Conservation (phyloP, 2,888 invertebrate genomes). For the Nycteola revayana region DNA sequence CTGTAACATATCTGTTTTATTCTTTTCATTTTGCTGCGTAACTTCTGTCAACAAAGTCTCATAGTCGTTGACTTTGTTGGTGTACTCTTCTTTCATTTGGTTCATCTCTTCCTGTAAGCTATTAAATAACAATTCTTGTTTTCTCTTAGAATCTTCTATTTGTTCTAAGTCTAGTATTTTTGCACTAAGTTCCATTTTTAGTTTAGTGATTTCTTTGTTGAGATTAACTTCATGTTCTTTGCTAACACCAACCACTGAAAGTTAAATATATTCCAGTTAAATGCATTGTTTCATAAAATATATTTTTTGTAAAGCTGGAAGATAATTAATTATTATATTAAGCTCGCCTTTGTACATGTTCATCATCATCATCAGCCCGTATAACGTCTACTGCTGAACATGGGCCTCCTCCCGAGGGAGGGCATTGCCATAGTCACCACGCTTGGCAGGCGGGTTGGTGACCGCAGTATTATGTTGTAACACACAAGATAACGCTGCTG, state of each 20-base stretch:
- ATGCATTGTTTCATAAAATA: no score
- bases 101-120: conserved; percentile 64
- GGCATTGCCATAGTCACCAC: no score
- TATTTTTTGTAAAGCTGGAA: no score
- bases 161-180: conserved; percentile 80
- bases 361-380: no score
- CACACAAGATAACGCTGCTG: no score
- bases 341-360: no score
- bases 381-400: no score
- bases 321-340: no score
- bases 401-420: no score
- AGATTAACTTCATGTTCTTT: conserved; percentile 76
- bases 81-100: conserved; percentile 60
- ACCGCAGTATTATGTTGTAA: no score
- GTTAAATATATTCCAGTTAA: conserved; percentile 1
- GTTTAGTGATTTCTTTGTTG: conserved; percentile 76
- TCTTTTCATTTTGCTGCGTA: conserved; percentile 66
- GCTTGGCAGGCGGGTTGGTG: no score
- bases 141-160: conserved; percentile 64
- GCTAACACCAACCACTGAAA: conserved; percentile 67
- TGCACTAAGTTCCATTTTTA: conserved; percentile 79
- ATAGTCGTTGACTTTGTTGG: conserved; percentile 71
- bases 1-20: conserved; percentile 64
- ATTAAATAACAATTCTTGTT: conserved; percentile 59
- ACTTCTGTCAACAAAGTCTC: conserved; percentile 67